These are phyloP conservation scores for Lomographa bimaculata DNA, from an alignment of 2,888 invertebrate genomes.

Conservation along the genomic window DNA sequence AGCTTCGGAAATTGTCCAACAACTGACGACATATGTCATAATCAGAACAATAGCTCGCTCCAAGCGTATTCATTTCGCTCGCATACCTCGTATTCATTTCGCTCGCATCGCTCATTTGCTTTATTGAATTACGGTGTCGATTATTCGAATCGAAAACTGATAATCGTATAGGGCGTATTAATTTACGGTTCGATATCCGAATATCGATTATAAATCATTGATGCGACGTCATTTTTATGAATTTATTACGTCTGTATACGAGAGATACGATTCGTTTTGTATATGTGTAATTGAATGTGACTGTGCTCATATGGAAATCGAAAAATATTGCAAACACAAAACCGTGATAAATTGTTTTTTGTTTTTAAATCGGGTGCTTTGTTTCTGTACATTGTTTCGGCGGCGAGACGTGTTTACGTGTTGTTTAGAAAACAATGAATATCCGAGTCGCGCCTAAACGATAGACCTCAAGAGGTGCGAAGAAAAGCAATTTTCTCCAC, in stretches of 20 bases:
- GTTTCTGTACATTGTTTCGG: background rate
- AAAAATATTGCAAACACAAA: conserved; percentile 8
- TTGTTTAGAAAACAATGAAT: conserved; percentile 22
- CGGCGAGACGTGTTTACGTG: conserved; percentile 5
- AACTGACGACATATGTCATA: conserved; percentile 42
- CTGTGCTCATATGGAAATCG: conserved; percentile 11
- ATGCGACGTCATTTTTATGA: conserved; percentile 52
- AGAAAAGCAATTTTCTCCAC: conserved; percentile 50
- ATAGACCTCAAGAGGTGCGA: conserved; percentile 41
- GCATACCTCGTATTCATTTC: conserved; percentile 49
- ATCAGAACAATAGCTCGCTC: conserved; percentile 40
- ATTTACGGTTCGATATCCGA: conserved; percentile 54
- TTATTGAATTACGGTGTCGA: conserved; percentile 62
- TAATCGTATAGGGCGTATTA: conserved; percentile 61
- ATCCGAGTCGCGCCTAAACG: conserved; percentile 12
- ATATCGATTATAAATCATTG: conserved; percentile 66
- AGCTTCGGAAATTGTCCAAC: conserved; percentile 30
- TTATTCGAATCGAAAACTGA: conserved; percentile 56
- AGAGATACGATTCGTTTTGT: conserved; percentile 27
- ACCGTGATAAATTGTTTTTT: conserved; percentile 1
- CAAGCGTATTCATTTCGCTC: conserved; percentile 49
- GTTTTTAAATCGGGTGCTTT: background rate
- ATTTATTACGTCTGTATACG: conserved; percentile 52
- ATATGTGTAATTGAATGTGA: conserved; percentile 27
- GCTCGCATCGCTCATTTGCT: conserved; percentile 45